phyloP scores from a whole-genome alignment of 2,888 invertebrate species.

The Rapana venosa region DNA sequence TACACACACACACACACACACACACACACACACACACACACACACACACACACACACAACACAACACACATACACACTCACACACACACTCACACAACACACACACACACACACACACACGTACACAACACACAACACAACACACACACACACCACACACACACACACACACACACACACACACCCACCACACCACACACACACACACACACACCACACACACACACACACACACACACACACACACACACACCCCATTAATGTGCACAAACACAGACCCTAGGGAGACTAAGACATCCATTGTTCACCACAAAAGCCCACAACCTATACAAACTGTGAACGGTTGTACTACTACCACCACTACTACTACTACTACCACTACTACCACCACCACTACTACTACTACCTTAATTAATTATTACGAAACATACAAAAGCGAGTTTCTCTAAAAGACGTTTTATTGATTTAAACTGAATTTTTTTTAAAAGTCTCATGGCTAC shows the following conservation, averaged over 20 bases:
- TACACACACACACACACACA: conserved; percentile 6
- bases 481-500: too few relatives aligned
- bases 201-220: conserved; percentile 10
- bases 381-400: too few relatives aligned
- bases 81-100: background rate
- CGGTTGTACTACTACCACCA: too few relatives aligned
- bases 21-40: conserved; percentile 5
- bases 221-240: conserved; percentile 5
- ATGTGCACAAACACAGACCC: too few relatives aligned
- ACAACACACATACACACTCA: background rate
- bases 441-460: too few relatives aligned
- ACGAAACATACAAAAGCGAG: too few relatives aligned
- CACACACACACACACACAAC: background rate
- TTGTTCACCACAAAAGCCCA: too few relatives aligned
- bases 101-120: conserved; percentile 10
- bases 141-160: conserved; percentile 1
- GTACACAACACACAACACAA: background rate
- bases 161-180: background rate
- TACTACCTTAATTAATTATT: too few relatives aligned
- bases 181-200: background rate
- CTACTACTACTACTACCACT: too few relatives aligned
- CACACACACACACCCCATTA: background rate
- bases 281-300: too few relatives aligned
- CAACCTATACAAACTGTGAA: too few relatives aligned
- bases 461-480: too few relatives aligned